These are phyloP conservation scores for Microctenopoma steveboyesi DNA, from an alignment of 2,797 vertebrate species.

Conservation along the genomic window DNA sequence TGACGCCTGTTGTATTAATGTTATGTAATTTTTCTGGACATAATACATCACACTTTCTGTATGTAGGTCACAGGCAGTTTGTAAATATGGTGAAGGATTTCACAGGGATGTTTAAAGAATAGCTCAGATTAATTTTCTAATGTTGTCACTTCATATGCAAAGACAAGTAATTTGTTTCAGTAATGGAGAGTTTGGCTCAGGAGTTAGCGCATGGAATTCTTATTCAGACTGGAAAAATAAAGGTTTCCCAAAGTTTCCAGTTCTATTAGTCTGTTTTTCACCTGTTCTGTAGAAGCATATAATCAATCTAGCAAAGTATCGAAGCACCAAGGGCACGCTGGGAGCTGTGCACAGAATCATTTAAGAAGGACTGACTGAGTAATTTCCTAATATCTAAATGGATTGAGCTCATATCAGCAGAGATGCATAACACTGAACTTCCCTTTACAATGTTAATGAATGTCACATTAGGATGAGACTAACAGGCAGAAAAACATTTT, in stretches of 20 bases:
- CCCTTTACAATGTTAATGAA: no score
- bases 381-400: no score
- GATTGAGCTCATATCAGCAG: no score
- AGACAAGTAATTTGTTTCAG: conserved; percentile 17
- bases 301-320: neutral
- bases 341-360: no score
- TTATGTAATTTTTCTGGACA: conserved; percentile 41
- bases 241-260: conserved; percentile 43
- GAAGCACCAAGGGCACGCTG: no score
- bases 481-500: no score
- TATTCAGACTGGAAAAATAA: conserved; percentile 47
- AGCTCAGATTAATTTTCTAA: neutral
- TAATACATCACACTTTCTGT: conserved; percentile 1
- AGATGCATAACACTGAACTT: no score
- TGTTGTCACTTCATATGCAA: conserved; percentile 26
- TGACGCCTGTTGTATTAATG: conserved; percentile 41
- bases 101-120: neutral
- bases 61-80: conserved; percentile 9
- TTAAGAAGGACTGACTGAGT: no score
- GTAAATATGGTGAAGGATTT: neutral
- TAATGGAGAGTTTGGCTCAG: conserved; percentile 42
- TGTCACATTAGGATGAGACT: no score
- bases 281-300: neutral
- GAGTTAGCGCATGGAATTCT: conserved; percentile 28
- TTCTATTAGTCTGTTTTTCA: neutral